These are phyloP conservation scores for Parotia lawesii DNA, from an alignment of 2,113 vertebrate species.

Conservation along the genomic window DNA sequence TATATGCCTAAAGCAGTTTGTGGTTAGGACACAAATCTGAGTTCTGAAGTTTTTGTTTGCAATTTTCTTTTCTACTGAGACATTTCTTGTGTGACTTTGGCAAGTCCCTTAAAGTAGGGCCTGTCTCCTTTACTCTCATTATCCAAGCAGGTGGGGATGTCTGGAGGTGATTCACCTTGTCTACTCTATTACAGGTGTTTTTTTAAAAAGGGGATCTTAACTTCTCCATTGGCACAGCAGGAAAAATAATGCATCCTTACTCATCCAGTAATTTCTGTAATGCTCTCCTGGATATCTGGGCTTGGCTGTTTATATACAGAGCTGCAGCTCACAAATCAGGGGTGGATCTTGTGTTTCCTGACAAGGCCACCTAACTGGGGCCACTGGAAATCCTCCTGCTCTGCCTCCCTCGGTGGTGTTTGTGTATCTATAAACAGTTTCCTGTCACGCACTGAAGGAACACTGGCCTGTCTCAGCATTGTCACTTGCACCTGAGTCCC, in stretches of 20 bases:
- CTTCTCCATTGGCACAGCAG: not conserved
- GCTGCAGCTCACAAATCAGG: not conserved
- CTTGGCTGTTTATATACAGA: not conserved
- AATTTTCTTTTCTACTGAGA: not conserved
- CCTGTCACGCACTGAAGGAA: fast-evolving
- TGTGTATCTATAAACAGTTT: not conserved
- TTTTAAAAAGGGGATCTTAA: not conserved
- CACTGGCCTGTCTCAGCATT: not conserved
- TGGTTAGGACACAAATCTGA: not conserved
- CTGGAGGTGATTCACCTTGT: not conserved
- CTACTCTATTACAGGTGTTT: not conserved
- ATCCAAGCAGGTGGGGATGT: not conserved
- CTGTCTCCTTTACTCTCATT: not conserved
- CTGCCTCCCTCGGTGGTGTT: not conserved
- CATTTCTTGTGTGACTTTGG: not conserved
- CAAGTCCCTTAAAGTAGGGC: not conserved
- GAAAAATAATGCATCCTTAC: not conserved
- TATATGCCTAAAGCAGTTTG: not conserved
- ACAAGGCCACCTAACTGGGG: not conserved
- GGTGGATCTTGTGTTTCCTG: not conserved
- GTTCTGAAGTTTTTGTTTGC: not conserved
- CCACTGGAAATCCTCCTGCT: not conserved
- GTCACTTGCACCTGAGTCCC: not conserved
- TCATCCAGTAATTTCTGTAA: not conserved
- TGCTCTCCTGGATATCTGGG: not conserved